These are phyloP conservation scores for Nesospiza acunhae DNA, from an alignment of 2,113 vertebrate species.

Conservation along the genomic window DNA sequence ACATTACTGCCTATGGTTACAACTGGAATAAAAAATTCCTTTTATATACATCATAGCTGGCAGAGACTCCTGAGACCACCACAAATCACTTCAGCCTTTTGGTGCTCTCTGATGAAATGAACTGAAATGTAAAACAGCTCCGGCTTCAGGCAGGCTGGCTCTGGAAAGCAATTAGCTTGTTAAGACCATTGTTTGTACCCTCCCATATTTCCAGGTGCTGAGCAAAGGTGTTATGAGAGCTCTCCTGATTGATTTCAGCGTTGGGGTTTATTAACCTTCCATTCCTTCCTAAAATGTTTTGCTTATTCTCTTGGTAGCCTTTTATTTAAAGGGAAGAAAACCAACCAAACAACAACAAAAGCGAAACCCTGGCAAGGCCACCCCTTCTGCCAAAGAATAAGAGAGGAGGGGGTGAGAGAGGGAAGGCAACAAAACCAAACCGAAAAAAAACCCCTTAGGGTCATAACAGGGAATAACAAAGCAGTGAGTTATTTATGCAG, in stretches of 20 bases:
- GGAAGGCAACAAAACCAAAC: neutral
- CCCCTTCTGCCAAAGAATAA: neutral
- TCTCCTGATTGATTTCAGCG: slow-evolving; percentile 50
- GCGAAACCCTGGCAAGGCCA: neutral
- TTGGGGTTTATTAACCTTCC: slow-evolving; percentile 27
- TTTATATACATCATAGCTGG: slow-evolving; percentile 73
- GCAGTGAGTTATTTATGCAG: slow-evolving; percentile 71
- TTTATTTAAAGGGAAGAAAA: slow-evolving; percentile 41
- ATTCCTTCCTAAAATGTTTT: slow-evolving; percentile 11
- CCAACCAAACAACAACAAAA: neutral
- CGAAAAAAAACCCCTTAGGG: neutral
- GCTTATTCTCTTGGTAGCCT: neutral
- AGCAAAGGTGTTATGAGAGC: slow-evolving; percentile 23
- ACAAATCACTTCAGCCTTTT: slow-evolving; percentile 72
- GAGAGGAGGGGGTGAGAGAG: neutral
- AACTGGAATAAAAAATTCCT: slow-evolving; percentile 74
- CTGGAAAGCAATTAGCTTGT: slow-evolving; percentile 66
- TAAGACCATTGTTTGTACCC: slow-evolving; percentile 50
- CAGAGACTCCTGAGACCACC: slow-evolving; percentile 65
- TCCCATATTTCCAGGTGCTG: slow-evolving; percentile 42
- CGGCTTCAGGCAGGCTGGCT: slow-evolving; percentile 32
- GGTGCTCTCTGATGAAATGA: slow-evolving; percentile 57
- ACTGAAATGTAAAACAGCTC: slow-evolving; percentile 59
- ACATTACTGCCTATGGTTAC: slow-evolving; percentile 75
- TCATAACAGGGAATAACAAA: slow-evolving; percentile 74